Conservation (phyloP, 2,888 invertebrate species). For the Eupithecia pulchellata region DNA sequence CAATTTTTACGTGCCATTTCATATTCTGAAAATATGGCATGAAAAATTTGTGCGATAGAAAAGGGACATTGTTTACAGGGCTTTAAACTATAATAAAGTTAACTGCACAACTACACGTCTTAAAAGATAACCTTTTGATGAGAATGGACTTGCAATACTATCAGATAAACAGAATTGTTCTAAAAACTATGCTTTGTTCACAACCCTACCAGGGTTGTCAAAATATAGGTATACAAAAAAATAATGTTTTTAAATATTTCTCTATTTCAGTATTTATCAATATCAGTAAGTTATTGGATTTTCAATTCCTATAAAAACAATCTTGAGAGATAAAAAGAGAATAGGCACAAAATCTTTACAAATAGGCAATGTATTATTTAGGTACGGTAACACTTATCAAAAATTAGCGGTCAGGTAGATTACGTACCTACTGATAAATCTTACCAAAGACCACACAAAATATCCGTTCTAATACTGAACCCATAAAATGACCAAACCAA, state of each 20-base stretch:
- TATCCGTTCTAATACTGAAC: background rate
- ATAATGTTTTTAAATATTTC: background rate
- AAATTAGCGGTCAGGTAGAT: background rate
- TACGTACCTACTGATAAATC: background rate
- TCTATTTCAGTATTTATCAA: background rate
- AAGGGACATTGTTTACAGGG: background rate
- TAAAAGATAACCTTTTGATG: slow-evolving; percentile 52
- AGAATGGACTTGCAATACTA: slow-evolving; percentile 61
- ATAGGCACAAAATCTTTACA: background rate
- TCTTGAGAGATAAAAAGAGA: background rate
- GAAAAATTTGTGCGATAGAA: slow-evolving; percentile 1
- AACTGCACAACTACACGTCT: slow-evolving; percentile 51
- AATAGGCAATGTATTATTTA: background rate
- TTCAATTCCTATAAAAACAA: background rate
- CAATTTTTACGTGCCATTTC: slow-evolving; percentile 15
- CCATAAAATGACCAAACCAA: slow-evolving; percentile 31
- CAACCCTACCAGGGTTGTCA: slow-evolving; percentile 54
- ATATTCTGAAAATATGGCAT: slow-evolving; percentile 1
- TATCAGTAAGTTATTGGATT: background rate
- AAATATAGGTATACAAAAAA: background rate
- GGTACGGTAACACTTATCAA: background rate
- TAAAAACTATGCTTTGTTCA: slow-evolving; percentile 38
- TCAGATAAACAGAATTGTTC: slow-evolving; percentile 56
- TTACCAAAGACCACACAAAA: background rate
- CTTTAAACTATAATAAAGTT: slow-evolving; percentile 36